These are phyloP conservation scores for Labeo calbasu DNA, from an alignment of 2,797 vertebrate genomes.

Conservation along the genomic window DNA sequence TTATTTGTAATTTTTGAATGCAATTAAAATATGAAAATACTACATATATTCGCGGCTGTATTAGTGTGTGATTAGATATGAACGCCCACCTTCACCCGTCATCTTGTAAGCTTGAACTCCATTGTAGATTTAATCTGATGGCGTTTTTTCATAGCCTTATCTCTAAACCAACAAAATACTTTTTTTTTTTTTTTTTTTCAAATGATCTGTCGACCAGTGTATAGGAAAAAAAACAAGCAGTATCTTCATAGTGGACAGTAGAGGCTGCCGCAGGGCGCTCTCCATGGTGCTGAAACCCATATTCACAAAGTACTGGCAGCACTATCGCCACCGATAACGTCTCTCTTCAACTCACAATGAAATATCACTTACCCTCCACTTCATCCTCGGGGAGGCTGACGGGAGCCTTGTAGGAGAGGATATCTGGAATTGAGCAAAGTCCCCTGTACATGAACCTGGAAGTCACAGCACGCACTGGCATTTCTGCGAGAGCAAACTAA, in stretches of 20 bases:
- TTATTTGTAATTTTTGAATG: neutral
- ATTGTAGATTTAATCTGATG: neutral
- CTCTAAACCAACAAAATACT: neutral
- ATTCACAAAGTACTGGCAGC: conserved; percentile 8
- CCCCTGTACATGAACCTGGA: conserved; percentile 99
- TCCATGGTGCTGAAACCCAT: conserved; percentile 58
- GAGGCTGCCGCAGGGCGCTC: conserved; percentile 33
- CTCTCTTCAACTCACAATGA: neutral
- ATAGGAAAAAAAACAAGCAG: neutral
- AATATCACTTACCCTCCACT: conserved; percentile 87
- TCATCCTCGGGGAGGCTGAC: conserved; percentile 92
- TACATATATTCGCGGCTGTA: neutral
- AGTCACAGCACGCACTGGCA: conserved; percentile 96
- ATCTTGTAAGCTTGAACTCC: neutral
- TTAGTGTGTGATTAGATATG: neutral
- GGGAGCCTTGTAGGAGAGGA: conserved; percentile 89
- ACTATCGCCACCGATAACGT: conserved; percentile 11
- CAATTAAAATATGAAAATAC: neutral
- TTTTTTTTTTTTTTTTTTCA: neutral
- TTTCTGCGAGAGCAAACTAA: conserved; percentile 84
- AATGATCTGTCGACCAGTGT: neutral
- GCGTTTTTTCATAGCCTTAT: neutral
- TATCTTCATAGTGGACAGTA: conserved; percentile 7
- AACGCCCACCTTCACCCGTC: conserved; percentile 16
- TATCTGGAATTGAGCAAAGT: conserved; percentile 93